Base-by-base conservation (phyloP, 2,797 vertebrate species). In the Nannoperca australis region DNA sequence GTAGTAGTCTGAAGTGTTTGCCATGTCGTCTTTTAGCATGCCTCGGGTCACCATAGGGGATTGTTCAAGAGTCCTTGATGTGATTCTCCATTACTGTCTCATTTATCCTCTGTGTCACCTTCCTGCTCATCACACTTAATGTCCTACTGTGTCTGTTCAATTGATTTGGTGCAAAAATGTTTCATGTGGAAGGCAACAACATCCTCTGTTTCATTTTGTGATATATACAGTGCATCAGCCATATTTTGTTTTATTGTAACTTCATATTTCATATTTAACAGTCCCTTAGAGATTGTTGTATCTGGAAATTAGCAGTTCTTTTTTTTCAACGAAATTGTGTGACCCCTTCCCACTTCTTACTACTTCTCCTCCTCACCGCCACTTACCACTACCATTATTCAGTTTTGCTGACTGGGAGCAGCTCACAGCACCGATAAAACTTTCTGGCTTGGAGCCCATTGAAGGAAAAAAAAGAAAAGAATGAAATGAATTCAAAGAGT, bases 401-500 rank as follows among this genome's bases (percentile, higher is more conserved):
- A 58, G 50, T 54, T 78, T 70, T 63, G 32, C 76, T 74, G 50
- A 81, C 56, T 58, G 18, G 42, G 27, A 86, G 75, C 47, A 76
- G 38, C 14, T 71, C 15, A 70, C 60, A 76, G 65, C 60, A 34
- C 47, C 30, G 68, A 73, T 83, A 69, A 71, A 82, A 84, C 36
- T 51, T 64, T 64, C 70, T 89, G 74, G 70, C 79, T 72, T 51
- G 20, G 42, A 81, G 62, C 69, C 78, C 44, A 73, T 63, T 84
- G 73, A 80, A 69, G 27, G 27, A 22, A 70, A 71, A 83, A 83
- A 69, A 66, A 27, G 24, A 27, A 76, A 78, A 78, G 44, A 66
- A 87, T 74, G 10, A 77, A 89, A 91, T 84, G 18, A 81, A 87
- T 91, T 90, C 73, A 79, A 83, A 88, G 79, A 83, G 74, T 4